phyloP scores from a whole-genome alignment of 2,113 vertebrate species.

The Cyanoliseus patagonus region DNA sequence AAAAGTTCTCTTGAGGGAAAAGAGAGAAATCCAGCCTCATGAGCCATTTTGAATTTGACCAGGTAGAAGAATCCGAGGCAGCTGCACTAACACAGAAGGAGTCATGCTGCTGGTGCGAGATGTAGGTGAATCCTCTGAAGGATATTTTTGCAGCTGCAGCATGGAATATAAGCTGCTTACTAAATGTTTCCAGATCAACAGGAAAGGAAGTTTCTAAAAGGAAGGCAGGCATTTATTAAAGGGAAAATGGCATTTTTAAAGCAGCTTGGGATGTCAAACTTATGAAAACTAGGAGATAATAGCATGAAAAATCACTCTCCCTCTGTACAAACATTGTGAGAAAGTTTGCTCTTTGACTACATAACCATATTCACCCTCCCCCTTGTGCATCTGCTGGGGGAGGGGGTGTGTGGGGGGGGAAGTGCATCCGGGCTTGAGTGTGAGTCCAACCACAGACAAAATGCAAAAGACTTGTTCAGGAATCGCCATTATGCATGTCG shows the following conservation, averaged over 20 bases:
- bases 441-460: not conserved
- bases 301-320: not conserved
- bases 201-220: not conserved
- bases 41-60: not conserved
- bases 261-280: not conserved
- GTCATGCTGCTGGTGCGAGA: not conserved
- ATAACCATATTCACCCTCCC: not conserved
- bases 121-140: not conserved
- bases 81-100: not conserved
- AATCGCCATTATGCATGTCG: fast-evolving
- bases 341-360: not conserved
- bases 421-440: fast-evolving
- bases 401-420: fast-evolving
- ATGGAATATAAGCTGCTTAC: not conserved
- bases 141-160: not conserved
- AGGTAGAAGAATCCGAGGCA: not conserved
- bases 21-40: not conserved
- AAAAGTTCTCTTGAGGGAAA: not conserved
- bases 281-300: not conserved
- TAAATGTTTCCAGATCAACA: not conserved
- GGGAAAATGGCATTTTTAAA: not conserved
- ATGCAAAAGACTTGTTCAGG: not conserved
- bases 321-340: not conserved
- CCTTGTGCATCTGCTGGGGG: not conserved
- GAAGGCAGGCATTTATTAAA: not conserved